Evolutionary conservation across 2,113 vertebrate genomes (phyloP).

Genomic region (Holacanthus passer): DNA sequence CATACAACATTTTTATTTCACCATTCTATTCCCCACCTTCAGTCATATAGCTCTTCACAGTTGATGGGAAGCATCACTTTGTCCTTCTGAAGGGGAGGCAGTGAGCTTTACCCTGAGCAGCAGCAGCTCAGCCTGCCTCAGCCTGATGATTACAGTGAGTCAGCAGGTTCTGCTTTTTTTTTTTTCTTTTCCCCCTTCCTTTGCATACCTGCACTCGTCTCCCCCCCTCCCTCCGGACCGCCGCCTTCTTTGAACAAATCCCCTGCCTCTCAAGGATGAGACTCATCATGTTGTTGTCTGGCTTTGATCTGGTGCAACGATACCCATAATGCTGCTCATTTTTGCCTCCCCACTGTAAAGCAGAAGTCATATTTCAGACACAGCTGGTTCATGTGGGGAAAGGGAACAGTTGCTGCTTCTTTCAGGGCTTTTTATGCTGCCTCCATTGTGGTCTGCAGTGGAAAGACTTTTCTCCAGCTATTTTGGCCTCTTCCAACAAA

Average conservation of each 20-base stretch:
- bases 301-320: constrained; percentile 55
- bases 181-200: constrained; percentile 11
- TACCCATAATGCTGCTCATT: constrained; percentile 45
- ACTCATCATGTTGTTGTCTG: constrained; percentile 61
- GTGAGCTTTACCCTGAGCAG: constrained; percentile 52
- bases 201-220: constrained; percentile 56
- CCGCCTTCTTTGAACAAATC: constrained; percentile 62
- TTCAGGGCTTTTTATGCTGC: constrained; percentile 16
- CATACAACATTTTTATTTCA: constrained; percentile 48
- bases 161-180: constrained; percentile 74
- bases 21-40: constrained; percentile 43
- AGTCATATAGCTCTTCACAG: constrained; percentile 32
- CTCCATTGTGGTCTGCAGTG: constrained; percentile 1
- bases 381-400: constrained; percentile 14
- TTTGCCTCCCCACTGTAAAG: constrained; percentile 20
- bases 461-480: constrained; percentile 33
- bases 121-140: constrained; percentile 50
- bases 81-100: constrained; percentile 74
- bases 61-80: constrained; percentile 51
- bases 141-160: constrained; percentile 78
- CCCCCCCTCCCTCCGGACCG: constrained; percentile 7
- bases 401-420: constrained; percentile 23
- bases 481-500: constrained; percentile 33
- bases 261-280: constrained; percentile 49
- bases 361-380: constrained; percentile 28